Conservation (phyloP, 2,888 invertebrate species). For the Lucinisca nassula region DNA sequence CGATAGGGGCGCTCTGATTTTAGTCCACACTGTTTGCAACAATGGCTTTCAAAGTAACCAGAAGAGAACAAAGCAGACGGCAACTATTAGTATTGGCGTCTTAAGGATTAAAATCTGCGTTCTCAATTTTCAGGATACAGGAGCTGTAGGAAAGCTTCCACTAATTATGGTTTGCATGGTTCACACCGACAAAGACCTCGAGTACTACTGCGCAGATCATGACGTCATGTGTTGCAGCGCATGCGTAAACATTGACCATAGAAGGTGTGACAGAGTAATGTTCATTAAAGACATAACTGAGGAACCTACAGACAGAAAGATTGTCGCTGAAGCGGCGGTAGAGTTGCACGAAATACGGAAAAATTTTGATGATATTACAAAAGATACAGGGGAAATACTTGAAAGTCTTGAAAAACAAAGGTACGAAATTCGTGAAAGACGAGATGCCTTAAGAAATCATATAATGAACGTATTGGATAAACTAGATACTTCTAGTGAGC, state of each 20-base stretch:
- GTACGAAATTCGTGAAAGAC: constrained; percentile 61
- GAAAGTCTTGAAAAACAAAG: constrained; percentile 55
- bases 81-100: no score
- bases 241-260: constrained; percentile 63
- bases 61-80: no score
- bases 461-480: constrained; percentile 61
- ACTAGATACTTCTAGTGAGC: constrained; percentile 59
- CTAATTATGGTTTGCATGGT: constrained; percentile 62
- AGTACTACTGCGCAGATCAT: constrained; percentile 68
- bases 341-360: constrained; percentile 58
- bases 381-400: constrained; percentile 61
- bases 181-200: constrained; percentile 65
- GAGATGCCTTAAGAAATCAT: constrained; percentile 55
- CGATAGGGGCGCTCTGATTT: no score
- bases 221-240: constrained; percentile 69
- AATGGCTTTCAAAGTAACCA: no score
- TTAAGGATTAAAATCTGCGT: no score
- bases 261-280: constrained; percentile 67
- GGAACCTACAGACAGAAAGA: constrained; percentile 57
- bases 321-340: constrained; percentile 63
- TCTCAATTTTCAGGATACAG: constrained; percentile 56
- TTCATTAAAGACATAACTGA: constrained; percentile 68
- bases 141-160: constrained; percentile 58
- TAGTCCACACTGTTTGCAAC: no score
- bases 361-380: constrained; percentile 66